These are phyloP conservation scores for Okamejei kenojei DNA, from an alignment of 2,797 vertebrate genomes.

Conservation along the genomic window DNA sequence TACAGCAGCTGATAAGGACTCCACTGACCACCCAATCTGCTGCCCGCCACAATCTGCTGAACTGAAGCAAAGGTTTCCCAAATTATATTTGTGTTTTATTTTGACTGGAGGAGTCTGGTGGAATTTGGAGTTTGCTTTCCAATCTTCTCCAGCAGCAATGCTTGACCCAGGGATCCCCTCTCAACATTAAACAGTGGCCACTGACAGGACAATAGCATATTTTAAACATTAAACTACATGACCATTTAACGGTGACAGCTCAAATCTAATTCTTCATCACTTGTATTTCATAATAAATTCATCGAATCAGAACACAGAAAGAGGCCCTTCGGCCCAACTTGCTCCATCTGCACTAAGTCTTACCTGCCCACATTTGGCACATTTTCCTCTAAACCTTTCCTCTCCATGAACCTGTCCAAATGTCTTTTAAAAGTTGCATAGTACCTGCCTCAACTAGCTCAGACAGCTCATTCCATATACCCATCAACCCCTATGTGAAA, in stretches of 20 bases:
- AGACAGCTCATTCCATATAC: too few species aligned
- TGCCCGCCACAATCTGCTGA: background rate
- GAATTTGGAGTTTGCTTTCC: background rate
- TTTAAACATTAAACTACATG: background rate
- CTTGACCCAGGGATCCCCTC: background rate
- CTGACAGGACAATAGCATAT: too few species aligned
- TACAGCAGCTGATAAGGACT: background rate
- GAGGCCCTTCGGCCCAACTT: too few species aligned
- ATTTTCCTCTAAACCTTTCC: too few species aligned
- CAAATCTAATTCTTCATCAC: background rate
- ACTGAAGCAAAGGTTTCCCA: background rate
- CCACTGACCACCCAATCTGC: background rate
- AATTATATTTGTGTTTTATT: background rate
- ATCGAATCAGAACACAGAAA: background rate
- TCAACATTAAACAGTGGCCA: background rate
- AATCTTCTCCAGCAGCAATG: too few species aligned
- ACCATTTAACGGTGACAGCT: background rate
- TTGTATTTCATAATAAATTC: background rate
- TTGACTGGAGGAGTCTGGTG: background rate
- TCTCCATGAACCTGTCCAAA: too few species aligned
- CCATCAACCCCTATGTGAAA: too few species aligned
- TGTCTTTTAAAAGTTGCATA: too few species aligned
- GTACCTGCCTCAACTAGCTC: too few species aligned
- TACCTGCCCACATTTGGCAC: too few species aligned
- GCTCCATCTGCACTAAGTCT: too few species aligned